Evolutionary conservation across 2,797 vertebrate genomes (phyloP).

Genomic region (Enteromius argenteus): DNA sequence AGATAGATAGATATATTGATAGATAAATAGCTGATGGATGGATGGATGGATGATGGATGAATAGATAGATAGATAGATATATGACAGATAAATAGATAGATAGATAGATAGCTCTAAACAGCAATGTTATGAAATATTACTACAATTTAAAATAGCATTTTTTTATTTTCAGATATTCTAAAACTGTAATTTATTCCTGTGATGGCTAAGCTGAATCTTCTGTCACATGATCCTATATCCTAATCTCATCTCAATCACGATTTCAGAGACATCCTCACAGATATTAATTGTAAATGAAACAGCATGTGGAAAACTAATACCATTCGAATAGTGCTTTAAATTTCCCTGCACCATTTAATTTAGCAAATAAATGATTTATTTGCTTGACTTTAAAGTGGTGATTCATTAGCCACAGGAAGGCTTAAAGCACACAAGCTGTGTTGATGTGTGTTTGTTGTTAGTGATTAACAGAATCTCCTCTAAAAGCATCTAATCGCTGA

Average conservation of each 20-base stretch:
- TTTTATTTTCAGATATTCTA: not conserved
- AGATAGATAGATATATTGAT: too few species aligned
- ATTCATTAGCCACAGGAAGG: slow-evolving; percentile 36
- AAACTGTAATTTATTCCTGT: not conserved
- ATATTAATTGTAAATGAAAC: slow-evolving; percentile 1
- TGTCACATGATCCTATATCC: not conserved
- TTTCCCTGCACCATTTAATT: slow-evolving; percentile 2
- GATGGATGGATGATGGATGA: too few species aligned
- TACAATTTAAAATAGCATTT: not conserved
- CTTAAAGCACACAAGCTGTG: slow-evolving; percentile 23
- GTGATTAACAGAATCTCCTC: slow-evolving; percentile 43
- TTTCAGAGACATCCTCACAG: not conserved
- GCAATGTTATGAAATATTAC: too few species aligned
- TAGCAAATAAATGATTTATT: slow-evolving; percentile 20
- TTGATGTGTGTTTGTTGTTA: slow-evolving; percentile 40
- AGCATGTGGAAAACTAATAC: slow-evolving; percentile 14
- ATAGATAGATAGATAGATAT: too few species aligned
- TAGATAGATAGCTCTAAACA: too few species aligned
- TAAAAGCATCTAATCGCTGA: slow-evolving; percentile 37
- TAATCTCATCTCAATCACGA: not conserved
- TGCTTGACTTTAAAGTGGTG: slow-evolving; percentile 30
- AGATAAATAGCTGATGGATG: too few species aligned
- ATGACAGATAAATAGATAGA: too few species aligned
- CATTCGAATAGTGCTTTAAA: slow-evolving; percentile 14
- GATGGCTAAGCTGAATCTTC: not conserved